Conservation (phyloP, 2,888 invertebrate species). For the Pecten maximus region DNA sequence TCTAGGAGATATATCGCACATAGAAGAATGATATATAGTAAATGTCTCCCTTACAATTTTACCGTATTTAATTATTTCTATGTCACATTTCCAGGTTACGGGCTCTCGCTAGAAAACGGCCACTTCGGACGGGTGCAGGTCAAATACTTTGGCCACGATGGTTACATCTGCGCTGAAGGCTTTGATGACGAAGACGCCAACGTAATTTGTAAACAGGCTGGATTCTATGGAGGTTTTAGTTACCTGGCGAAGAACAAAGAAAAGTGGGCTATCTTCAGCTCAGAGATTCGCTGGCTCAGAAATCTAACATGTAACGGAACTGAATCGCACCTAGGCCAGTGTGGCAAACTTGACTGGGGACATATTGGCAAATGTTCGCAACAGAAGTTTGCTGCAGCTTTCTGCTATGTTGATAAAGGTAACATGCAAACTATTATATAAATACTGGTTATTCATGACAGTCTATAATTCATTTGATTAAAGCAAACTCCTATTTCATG, state of each 20-base stretch:
- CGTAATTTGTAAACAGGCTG: conserved; percentile 68
- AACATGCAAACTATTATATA: conserved; percentile 30
- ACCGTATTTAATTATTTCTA: too few species aligned
- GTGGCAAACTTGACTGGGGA: conserved; percentile 63
- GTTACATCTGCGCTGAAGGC: conserved; percentile 67
- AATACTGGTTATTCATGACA: not conserved
- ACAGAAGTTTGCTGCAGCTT: conserved; percentile 64
- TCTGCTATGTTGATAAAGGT: conserved; percentile 67
- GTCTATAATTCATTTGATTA: too few species aligned
- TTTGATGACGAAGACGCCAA: conserved; percentile 67
- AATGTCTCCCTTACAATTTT: too few species aligned
- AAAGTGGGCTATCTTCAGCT: conserved; percentile 47
- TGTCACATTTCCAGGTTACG: conserved; percentile 60
- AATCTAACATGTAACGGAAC: conserved; percentile 69
- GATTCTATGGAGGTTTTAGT: conserved; percentile 63
- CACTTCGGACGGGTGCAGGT: conserved; percentile 64
- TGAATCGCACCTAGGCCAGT: conserved; percentile 62
- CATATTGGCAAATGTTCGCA: conserved; percentile 59
- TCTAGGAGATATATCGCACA: too few species aligned
- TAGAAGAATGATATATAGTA: too few species aligned
- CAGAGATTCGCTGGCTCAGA: conserved; percentile 65
- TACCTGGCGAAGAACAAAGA: conserved; percentile 52
- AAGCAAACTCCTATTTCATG: too few species aligned
- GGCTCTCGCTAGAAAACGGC: conserved; percentile 53
- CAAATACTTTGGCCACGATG: conserved; percentile 61